These are phyloP conservation scores for Pollenia labialis DNA, from an alignment of 2,888 invertebrate species.

Conservation along the genomic window DNA sequence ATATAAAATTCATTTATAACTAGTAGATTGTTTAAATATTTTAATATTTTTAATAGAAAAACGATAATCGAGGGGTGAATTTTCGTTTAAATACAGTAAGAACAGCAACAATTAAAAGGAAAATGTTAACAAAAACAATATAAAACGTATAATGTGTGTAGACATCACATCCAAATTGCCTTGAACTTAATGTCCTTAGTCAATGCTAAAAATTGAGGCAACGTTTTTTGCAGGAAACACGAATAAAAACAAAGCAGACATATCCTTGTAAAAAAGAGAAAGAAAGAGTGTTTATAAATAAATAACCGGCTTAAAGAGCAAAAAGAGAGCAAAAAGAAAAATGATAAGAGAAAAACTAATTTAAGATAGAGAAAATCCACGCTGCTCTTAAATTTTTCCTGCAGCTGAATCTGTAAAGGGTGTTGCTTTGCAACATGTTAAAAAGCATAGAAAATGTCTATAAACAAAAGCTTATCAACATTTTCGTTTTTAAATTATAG, in stretches of 20 bases:
- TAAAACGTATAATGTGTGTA: conserved; percentile 49
- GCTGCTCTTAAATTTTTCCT: conserved; percentile 44
- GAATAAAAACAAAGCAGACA: conserved; percentile 51
- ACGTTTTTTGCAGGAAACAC: conserved; percentile 46
- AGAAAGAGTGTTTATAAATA: background rate
- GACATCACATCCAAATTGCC: conserved; percentile 65
- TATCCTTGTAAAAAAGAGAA: background rate
- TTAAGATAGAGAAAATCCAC: background rate
- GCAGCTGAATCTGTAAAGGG: conserved; percentile 71
- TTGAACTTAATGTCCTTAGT: conserved; percentile 71
- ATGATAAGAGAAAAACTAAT: background rate
- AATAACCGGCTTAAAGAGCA: conserved; percentile 35
- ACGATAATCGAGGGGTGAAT: background rate
- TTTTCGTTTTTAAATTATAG: conserved; percentile 46
- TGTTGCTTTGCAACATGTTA: conserved; percentile 70
- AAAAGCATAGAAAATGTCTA: no score
- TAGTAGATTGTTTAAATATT: no score
- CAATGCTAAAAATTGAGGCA: conserved; percentile 69
- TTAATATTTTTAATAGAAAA: background rate
- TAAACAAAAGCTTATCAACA: conserved; percentile 22
- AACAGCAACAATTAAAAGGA: background rate
- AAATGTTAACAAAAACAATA: conserved; percentile 6
- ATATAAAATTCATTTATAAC: no score
- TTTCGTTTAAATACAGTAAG: background rate
- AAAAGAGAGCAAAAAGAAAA: background rate